Conservation (phyloP, 2,888 invertebrate genomes). For the Lasius fuliginosus region DNA sequence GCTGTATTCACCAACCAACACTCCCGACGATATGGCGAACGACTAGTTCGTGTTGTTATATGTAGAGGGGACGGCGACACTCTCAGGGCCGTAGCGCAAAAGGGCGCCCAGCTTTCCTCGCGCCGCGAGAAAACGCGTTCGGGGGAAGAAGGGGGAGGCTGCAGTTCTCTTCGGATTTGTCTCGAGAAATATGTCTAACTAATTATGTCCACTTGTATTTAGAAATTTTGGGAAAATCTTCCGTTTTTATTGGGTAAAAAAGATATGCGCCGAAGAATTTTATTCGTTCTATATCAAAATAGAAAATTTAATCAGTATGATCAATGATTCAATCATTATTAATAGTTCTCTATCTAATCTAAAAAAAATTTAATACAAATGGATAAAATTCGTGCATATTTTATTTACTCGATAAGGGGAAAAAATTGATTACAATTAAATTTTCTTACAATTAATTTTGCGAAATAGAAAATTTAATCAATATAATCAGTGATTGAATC, state of each 20-base stretch:
- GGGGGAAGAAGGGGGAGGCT: too few species aligned
- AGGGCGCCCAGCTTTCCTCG: background rate
- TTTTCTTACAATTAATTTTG: too few species aligned
- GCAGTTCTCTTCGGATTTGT: background rate
- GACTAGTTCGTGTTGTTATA: conserved; percentile 55
- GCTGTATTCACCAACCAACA: conserved; percentile 56
- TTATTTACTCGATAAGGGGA: background rate
- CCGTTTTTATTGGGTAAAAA: background rate
- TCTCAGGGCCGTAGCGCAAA: conserved; percentile 69
- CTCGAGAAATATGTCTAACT: background rate
- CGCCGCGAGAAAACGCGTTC: background rate
- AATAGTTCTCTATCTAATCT: background rate
- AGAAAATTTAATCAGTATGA: background rate
- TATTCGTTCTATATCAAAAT: background rate
- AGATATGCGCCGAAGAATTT: background rate
- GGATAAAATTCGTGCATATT: background rate
- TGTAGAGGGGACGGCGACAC: conserved; percentile 66
- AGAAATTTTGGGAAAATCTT: background rate
- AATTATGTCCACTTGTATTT: background rate
- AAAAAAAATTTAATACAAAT: background rate
- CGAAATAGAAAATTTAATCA: background rate
- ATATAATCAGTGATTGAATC: background rate
- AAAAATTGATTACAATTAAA: too few species aligned
- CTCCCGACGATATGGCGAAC: conserved; percentile 79
- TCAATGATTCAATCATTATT: background rate